Base-by-base conservation (phyloP, 2,888 invertebrate species). In the Thelaira solivaga region DNA sequence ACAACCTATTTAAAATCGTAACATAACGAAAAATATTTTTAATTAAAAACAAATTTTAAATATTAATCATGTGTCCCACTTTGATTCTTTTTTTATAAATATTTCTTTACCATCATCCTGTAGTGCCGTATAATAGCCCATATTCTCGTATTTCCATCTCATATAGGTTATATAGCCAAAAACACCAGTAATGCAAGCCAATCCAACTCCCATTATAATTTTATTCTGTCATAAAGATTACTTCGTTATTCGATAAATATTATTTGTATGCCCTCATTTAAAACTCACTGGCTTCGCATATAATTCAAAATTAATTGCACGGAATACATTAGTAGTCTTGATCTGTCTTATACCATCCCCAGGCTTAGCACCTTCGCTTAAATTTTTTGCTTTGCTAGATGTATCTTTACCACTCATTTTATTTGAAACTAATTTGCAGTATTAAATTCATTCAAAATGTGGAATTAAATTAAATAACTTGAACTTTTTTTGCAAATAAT, bases 271-370 rank as follows among this genome's bases (percentile, higher is more conserved):
- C 2, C 11, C 11, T 24, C 2, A 13, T 26, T 36, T 3, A 10
- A 20, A 18, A 90, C 93, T 92, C 91, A 97, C 97, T 76, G 96
- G 97, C 89, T 94, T 96, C 0, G 93, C 92, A 87, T 96, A 97
- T 1, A 97, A 90, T 89, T 97, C 97, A 89, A 95, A 97, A 90
- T 97, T 97, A 0, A 96, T 90, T 26, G 93, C 92, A 85, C 94
- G 91, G 87, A 97, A 97, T 29, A 95, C 91, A 82, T 91, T 92
- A 2, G 94, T 94, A 13, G 94, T 93, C 88, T 90, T 91, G 80
- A 96, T 87, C 1, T 94, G 94, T 76, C 94, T 90, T 62, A 96
- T 90, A 2, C 96, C 96, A n/a, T 84, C 85, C 1, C 86, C 86
- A 2, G 86, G 85, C 57, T 81, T 80, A 11, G 69, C 59, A 3